Percentiles rank a stretch among this genome's conserved stretches.
Conservation (phyloP, 2,113 vertebrate genomes). For the Petaurus breviceps region DNA sequence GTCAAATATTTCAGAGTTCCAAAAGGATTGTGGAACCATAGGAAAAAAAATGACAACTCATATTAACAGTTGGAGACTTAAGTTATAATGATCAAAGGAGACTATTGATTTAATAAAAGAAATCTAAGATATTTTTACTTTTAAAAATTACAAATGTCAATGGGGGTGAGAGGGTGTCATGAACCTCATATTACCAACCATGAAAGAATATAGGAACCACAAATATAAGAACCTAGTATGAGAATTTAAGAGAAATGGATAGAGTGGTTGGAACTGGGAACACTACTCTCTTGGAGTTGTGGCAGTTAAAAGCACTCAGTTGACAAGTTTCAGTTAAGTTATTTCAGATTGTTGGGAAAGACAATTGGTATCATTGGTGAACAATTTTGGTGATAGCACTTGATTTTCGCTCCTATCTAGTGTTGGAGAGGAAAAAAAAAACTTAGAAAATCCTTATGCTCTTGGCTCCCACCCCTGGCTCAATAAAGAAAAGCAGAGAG, state of each 20-base stretch:
- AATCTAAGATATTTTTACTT: background rate
- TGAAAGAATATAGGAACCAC: background rate
- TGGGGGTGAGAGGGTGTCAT: background rate
- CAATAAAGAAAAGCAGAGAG: background rate
- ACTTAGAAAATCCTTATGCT: background rate
- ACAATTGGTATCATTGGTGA: background rate
- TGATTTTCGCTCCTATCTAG: background rate
- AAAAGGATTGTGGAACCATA: background rate
- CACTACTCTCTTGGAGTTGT: background rate
- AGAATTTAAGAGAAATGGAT: background rate
- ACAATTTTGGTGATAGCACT: background rate
- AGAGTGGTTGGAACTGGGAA: background rate
- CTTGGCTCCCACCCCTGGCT: background rate
- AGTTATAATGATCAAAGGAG: background rate
- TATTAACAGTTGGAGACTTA: background rate
- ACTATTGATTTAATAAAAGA: background rate
- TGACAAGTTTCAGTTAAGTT: too few relatives aligned
- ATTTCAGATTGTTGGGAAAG: background rate
- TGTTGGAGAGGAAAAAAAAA: background rate
- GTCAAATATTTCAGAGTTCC: background rate
- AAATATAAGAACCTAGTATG: background rate
- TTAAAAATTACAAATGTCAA: background rate
- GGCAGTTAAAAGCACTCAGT: background rate
- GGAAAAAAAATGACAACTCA: background rate
- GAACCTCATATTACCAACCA: background rate